Conservation (phyloP, 2,797 vertebrate species). For the Poecilia wingei region DNA sequence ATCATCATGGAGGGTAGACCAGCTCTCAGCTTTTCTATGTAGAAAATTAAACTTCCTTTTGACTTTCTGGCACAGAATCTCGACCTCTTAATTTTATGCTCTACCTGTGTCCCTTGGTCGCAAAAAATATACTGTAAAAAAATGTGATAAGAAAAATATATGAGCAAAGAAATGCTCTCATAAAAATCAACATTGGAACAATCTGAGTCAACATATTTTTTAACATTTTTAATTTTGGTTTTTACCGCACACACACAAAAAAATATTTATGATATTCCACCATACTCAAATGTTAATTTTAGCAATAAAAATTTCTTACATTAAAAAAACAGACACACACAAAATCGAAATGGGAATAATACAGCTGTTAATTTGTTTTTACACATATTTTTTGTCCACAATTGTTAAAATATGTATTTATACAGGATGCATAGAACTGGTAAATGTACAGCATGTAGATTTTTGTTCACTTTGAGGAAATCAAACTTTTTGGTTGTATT, state of each 20-base stretch:
- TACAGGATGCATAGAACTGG: not conserved
- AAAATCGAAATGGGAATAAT: not conserved
- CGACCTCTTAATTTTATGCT: not conserved
- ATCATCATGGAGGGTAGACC: not conserved
- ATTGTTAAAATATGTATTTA: not conserved
- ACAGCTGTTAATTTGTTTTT: not conserved
- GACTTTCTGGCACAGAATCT: not conserved
- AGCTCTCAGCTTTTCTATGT: not conserved
- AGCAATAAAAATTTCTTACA: not conserved
- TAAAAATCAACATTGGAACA: too few species aligned
- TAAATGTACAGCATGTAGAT: not conserved
- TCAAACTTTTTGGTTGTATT: not conserved
- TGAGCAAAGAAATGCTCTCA: too few species aligned
- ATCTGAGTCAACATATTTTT: not conserved
- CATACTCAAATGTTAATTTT: not conserved
- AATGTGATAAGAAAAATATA: too few species aligned
- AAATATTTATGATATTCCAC: not conserved
- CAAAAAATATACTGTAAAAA: too few species aligned
- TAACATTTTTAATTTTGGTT: not conserved
- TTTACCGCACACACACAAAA: not conserved
- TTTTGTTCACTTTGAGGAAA: not conserved
- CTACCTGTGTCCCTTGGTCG: not conserved
- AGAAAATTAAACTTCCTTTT: not conserved
- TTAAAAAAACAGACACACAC: not conserved
- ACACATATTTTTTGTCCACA: not conserved